Evolutionary conservation across 2,888 invertebrate species (phyloP).

Genomic region (Tenthredo amoena): DNA sequence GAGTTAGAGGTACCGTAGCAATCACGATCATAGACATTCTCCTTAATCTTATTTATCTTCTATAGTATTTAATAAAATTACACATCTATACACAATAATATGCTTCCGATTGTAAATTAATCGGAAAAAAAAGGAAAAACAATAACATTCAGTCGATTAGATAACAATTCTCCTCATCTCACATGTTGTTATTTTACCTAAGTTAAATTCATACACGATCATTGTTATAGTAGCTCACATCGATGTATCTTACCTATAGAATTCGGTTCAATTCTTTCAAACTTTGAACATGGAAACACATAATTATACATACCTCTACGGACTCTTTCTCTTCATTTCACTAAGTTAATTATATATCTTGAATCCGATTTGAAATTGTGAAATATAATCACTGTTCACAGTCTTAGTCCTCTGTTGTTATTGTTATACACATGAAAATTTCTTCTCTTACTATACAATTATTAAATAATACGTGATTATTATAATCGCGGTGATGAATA

Average conservation of each 20-base stretch:
- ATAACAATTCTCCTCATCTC: neutral
- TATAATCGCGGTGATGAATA: neutral
- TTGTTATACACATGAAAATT: conserved; percentile 3
- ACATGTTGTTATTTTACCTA: neutral
- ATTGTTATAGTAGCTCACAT: neutral
- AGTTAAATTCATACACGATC: neutral
- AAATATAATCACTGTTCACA: conserved; percentile 54
- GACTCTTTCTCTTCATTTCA: neutral
- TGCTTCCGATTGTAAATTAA: neutral
- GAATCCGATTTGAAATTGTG: conserved; percentile 29
- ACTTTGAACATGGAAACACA: too few relatives aligned
- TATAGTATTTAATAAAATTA: neutral
- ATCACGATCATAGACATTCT: conserved; percentile 34
- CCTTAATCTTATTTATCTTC: neutral
- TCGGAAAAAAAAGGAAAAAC: neutral
- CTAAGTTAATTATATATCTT: neutral
- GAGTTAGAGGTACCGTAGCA: conserved; percentile 42
- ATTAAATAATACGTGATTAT: neutral
- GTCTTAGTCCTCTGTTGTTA: conserved; percentile 54
- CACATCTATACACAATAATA: neutral
- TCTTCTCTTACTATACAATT: neutral
- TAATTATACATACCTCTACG: neutral
- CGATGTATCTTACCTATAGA: neutral
- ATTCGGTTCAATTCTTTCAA: neutral
- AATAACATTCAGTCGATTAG: neutral